Evolutionary conservation across 2,797 vertebrate species (phyloP).

Genomic region (Anguilla megastoma): DNA sequence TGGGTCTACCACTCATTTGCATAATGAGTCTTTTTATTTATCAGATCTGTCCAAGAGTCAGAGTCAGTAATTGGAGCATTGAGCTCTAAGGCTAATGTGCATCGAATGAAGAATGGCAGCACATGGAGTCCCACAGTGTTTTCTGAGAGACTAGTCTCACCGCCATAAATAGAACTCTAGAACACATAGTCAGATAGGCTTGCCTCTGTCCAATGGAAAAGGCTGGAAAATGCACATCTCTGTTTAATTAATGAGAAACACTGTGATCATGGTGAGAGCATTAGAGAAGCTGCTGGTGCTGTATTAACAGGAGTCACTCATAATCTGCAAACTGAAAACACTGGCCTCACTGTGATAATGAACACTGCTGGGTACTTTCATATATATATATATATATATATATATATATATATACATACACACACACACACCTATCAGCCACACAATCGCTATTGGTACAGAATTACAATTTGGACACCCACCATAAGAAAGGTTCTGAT

Average conservation of each 20-base stretch:
- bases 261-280: not conserved
- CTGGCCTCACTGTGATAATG: not conserved
- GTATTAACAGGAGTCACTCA: not conserved
- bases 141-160: not conserved
- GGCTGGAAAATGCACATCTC: conserved; percentile 54
- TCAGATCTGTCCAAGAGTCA: conserved; percentile 22
- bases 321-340: not conserved
- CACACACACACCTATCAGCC: no score
- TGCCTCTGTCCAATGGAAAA: conserved; percentile 47
- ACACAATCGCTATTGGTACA: no score
- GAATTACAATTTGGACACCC: no score
- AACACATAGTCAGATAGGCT: conserved; percentile 48
- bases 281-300: not conserved
- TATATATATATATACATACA: no score
- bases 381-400: no score
- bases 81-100: conserved; percentile 5
- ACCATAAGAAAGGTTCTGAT: no score
- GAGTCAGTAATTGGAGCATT: conserved; percentile 22
- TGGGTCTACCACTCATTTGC: conserved; percentile 22
- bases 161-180: conserved; percentile 32
- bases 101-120: conserved; percentile 4
- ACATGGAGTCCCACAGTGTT: conserved; percentile 10
- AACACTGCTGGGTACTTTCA: not conserved
- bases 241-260: conserved; percentile 49
- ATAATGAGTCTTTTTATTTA: conserved; percentile 41